Conservation (phyloP, 2,888 invertebrate species). For the Ophion slaviceki region DNA sequence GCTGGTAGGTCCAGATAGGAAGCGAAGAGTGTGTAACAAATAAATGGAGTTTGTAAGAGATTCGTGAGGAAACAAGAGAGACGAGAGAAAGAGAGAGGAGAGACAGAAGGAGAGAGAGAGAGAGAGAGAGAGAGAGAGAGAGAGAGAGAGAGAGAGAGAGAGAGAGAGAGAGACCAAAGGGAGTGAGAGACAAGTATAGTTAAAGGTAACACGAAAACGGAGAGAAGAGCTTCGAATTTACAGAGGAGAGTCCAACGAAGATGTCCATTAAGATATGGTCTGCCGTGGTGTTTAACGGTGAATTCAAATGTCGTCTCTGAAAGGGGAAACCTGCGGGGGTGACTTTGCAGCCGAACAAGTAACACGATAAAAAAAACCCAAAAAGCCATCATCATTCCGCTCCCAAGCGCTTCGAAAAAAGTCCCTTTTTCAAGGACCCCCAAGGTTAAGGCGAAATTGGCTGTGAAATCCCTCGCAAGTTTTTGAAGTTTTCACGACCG, state of each 20-base stretch:
- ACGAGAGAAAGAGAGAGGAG: slow-evolving; percentile 48
- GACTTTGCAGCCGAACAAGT: slow-evolving; percentile 27
- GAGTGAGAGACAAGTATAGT: slow-evolving; percentile 43
- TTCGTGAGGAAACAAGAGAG: slow-evolving; percentile 39
- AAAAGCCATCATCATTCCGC: not conserved
- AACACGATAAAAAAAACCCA: not conserved
- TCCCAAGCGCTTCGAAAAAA: not conserved
- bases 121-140: slow-evolving; percentile 41
- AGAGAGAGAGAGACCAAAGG: slow-evolving; percentile 19
- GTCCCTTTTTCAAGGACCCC: not conserved
- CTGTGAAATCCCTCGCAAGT: not conserved
- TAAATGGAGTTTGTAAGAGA: slow-evolving; percentile 50
- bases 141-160: slow-evolving; percentile 46
- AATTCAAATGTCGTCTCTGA: slow-evolving; percentile 74
- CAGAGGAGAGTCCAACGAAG: slow-evolving; percentile 69
- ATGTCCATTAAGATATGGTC: slow-evolving; percentile 78
- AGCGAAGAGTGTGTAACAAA: slow-evolving; percentile 49
- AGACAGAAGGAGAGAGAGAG: slow-evolving; percentile 27
- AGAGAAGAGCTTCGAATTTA: slow-evolving; percentile 59
- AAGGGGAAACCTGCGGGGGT: slow-evolving; percentile 17
- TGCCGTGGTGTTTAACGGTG: slow-evolving; percentile 75
- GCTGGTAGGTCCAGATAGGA: slow-evolving; percentile 11
- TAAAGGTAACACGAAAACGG: slow-evolving; percentile 45
- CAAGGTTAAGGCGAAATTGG: not conserved
- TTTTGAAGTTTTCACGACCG: not conserved